Base-by-base conservation (phyloP, 2,113 vertebrate genomes). In the Ptyas mucosa region DNA sequence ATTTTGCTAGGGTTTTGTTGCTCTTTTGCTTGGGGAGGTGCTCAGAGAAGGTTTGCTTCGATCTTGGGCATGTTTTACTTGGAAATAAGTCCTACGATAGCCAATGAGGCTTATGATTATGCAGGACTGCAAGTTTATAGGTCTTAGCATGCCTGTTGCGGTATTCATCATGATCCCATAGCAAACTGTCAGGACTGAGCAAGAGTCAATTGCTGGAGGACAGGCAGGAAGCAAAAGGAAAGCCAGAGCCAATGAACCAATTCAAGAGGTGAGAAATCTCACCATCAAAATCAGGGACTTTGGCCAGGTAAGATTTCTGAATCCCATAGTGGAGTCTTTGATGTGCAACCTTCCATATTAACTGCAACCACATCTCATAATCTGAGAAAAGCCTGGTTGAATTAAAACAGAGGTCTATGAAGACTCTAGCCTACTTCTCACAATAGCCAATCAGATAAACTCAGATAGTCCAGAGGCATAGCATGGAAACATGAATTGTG, bases 1-100 rank as follows among this genome's bases (percentile, higher is more conserved):
- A 88, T 89, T 61, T 21, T 94, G 92, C 94, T 86, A 46, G 15
- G 34, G 4, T 53, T 85, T 85, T n/a, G 39, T 81, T 81, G 69
- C 34, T 81, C n/a, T 21, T 81, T 81, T 9, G 34, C 18, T 81
- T 20, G 15, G 69, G 69, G 69, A 81, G 69, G 69, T 3, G 18
- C n/a, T 85, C 29, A 6, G 8, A 53, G 29, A 57, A 18, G 20
- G 12, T 55, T 34, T 54, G 14, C 26, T 51, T 46, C 85, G 34
- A 39, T 34, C 26, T 9, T 52, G 24, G n/a, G n/a, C 64, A 81
- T 81, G 34, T 21, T 81, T 39, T 39, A 8, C 7, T 39, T 81
- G 34, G 34, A 81, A 81, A 39, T 81, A 34, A 90, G 49, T 23
- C 88, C 18, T 24, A 14, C 2, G 34, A 23, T 89, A 34, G 34